Conservation (phyloP, 2,888 invertebrate species). For the Allophyes oxyacanthae region DNA sequence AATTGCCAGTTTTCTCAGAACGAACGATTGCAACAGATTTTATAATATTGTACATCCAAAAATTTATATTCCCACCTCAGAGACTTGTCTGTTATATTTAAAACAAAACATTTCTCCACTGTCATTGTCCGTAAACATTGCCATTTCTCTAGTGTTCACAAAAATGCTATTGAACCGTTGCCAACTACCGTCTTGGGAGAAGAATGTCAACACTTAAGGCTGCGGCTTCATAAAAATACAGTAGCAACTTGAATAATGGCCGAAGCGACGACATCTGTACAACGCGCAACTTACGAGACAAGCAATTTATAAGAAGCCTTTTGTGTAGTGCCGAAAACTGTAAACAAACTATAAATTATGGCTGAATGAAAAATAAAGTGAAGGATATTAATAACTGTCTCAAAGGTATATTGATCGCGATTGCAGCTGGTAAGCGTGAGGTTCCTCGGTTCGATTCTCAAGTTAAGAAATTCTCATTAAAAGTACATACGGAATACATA, state of each 20-base stretch:
- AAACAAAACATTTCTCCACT: constrained; percentile 22
- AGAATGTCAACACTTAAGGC: constrained; percentile 26
- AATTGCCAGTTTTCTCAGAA: too few species aligned
- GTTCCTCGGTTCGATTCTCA: too few species aligned
- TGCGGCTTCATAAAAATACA: constrained; percentile 31
- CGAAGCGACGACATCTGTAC: constrained; percentile 3
- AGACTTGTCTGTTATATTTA: constrained; percentile 9
- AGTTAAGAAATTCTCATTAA: too few species aligned
- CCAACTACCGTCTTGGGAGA: constrained; percentile 38
- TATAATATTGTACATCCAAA: too few species aligned
- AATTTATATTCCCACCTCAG: constrained; percentile 8
- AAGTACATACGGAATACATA: too few species aligned
- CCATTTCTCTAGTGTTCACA: constrained; percentile 50
- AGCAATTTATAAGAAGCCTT: not conserved
- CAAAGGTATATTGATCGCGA: too few species aligned
- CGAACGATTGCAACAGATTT: not conserved
- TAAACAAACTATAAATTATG: too few species aligned
- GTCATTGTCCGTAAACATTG: constrained; percentile 50
- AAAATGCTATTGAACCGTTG: constrained; percentile 55
- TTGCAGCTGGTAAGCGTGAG: too few species aligned
- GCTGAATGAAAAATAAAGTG: too few species aligned
- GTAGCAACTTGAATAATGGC: constrained; percentile 28
- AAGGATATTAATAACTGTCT: too few species aligned
- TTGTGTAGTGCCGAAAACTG: too few species aligned
- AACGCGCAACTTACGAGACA: not conserved